Percentiles rank a stretch among this genome's conserved stretches.
Conservation (phyloP, 1,140 invertebrate genomes). For the Cyrtorhinus lividipennis region DNA sequence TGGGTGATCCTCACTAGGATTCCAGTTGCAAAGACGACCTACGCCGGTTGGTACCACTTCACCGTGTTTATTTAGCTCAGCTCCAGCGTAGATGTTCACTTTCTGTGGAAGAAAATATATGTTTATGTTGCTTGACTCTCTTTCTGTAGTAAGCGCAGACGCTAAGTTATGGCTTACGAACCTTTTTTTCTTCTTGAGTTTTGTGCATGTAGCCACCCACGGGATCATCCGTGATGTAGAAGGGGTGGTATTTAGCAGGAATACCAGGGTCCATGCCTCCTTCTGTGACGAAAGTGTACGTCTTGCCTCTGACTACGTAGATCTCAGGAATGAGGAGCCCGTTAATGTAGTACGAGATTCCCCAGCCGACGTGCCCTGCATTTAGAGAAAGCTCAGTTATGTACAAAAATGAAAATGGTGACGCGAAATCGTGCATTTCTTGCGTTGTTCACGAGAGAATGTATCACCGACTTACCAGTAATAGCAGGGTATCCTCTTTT, state of each 20-base stretch:
- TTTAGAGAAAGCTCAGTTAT: too few species aligned
- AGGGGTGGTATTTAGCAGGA: conserved; percentile 78
- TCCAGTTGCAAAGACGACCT: conserved; percentile 76
- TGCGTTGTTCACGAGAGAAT: too few species aligned
- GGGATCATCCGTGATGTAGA: conserved; percentile 88
- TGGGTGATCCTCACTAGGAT: conserved; percentile 51
- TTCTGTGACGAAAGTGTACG: conserved; percentile 75
- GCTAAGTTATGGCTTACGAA: conserved; percentile 36
- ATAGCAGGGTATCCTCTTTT: conserved; percentile 74
- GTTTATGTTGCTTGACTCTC: neutral
- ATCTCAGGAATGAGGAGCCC: conserved; percentile 78
- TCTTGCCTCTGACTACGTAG: conserved; percentile 72
- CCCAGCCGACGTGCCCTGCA: conserved; percentile 76
- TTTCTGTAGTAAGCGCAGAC: neutral
- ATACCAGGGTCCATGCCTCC: conserved; percentile 50
- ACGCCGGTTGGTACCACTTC: conserved; percentile 51
- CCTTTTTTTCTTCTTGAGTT: conserved; percentile 62
- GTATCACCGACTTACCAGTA: too few species aligned
- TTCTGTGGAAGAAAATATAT: conserved; percentile 40
- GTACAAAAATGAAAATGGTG: too few species aligned
- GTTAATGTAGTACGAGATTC: conserved; percentile 89
- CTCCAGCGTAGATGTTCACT: conserved; percentile 67
- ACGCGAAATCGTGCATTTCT: too few species aligned
- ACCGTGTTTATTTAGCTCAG: conserved; percentile 45
- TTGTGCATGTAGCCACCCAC: conserved; percentile 81